Percentiles rank a stretch among this genome's conserved stretches.
Evolutionary conservation across 2,888 invertebrate genomes (phyloP).

Genomic region (Eristalis tenax): DNA sequence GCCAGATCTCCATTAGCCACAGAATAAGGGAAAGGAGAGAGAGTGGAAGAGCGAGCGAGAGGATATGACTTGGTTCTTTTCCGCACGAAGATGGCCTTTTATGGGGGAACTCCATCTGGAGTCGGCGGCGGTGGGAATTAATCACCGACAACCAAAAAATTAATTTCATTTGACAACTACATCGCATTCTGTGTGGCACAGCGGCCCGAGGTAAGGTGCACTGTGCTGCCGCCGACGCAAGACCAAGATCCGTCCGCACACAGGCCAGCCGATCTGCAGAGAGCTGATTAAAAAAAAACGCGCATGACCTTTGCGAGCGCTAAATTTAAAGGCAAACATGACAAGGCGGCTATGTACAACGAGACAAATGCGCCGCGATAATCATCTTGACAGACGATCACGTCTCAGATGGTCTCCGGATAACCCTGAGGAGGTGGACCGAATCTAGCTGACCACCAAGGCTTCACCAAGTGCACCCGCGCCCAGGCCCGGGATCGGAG

Average conservation of each 20-base stretch:
- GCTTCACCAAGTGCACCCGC: not conserved
- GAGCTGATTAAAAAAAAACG: conserved; percentile 23
- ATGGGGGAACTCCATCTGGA: conserved; percentile 1
- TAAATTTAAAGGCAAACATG: conserved; percentile 69
- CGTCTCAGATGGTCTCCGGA: conserved; percentile 24
- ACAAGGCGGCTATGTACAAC: conserved; percentile 65
- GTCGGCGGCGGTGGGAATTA: conserved; percentile 55
- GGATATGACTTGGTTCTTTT: not conserved
- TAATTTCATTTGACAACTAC: conserved; percentile 72
- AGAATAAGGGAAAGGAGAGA: too few relatives aligned
- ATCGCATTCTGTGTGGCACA: conserved; percentile 62
- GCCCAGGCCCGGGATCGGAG: not conserved
- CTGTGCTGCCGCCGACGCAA: conserved; percentile 20
- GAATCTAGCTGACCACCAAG: conserved; percentile 15
- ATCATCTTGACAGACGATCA: conserved; percentile 70
- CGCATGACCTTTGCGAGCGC: conserved; percentile 67
- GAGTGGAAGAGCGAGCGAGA: too few relatives aligned
- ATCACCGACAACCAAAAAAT: conserved; percentile 71
- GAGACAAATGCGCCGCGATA: conserved; percentile 70
- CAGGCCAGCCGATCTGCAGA: not conserved
- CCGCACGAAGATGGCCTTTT: conserved; percentile 62
- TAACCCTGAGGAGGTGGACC: conserved; percentile 52
- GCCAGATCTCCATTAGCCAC: too few relatives aligned
- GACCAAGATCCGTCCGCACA: conserved; percentile 33
- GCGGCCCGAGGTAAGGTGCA: conserved; percentile 20